Evolutionary conservation across 2,888 invertebrate genomes (phyloP).

Genomic region (Agapostemon virescens): DNA sequence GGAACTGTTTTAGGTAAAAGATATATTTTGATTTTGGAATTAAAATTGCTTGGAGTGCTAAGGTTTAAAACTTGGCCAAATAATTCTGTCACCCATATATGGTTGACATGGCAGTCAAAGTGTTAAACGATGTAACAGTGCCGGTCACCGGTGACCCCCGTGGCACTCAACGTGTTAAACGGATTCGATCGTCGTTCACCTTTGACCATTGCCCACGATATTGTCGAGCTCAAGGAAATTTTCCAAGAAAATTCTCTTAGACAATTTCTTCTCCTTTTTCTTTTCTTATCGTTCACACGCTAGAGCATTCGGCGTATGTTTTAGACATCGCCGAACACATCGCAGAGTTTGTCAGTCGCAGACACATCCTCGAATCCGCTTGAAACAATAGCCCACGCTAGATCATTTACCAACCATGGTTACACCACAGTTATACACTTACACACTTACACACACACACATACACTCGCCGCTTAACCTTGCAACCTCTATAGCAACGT

Average conservation of each 20-base stretch:
- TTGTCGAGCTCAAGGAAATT: constrained; percentile 32
- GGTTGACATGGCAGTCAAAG: too few species aligned
- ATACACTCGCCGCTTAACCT: constrained; percentile 38
- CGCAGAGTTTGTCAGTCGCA: neutral
- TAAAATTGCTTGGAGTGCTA: too few species aligned
- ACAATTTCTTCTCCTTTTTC: neutral
- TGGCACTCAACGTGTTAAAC: too few species aligned
- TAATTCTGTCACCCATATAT: too few species aligned
- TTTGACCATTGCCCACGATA: constrained; percentile 1
- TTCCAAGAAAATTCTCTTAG: constrained; percentile 23
- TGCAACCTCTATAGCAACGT: constrained; percentile 36
- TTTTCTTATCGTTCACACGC: neutral
- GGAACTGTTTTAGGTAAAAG: too few species aligned
- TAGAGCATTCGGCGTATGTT: constrained; percentile 4
- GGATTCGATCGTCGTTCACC: neutral
- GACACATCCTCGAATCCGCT: too few species aligned
- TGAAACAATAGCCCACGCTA: neutral
- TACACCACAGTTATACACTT: too few species aligned
- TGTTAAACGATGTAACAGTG: too few species aligned
- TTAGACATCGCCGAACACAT: neutral
- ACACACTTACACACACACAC: too few species aligned
- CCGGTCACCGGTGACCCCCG: too few species aligned
- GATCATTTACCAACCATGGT: neutral
- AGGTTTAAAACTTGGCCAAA: too few species aligned
- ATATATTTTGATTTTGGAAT: too few species aligned